phyloP scores from a whole-genome alignment of 1,140 invertebrate genomes.

The Sweltsa coloradensis region DNA sequence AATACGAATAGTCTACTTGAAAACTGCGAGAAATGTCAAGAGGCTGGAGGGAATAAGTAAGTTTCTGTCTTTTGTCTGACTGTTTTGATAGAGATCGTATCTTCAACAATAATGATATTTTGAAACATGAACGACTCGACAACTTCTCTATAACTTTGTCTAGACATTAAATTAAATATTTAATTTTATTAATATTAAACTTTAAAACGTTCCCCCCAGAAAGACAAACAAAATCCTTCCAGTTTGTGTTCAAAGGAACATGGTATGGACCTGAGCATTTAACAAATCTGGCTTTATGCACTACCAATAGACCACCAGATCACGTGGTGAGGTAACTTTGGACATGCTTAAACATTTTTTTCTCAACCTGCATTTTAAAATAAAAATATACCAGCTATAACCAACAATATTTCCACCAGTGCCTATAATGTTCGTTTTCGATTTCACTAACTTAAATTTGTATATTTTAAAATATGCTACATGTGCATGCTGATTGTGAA shows the following conservation, averaged over 20 bases:
- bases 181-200: neutral
- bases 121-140: neutral
- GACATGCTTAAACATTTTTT: neutral
- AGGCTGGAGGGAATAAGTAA: conserved; percentile 70
- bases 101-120: neutral
- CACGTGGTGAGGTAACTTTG: too few species aligned
- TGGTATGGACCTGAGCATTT: too few species aligned
- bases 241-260: conserved; percentile 3
- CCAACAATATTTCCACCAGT: neutral
- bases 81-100: neutral
- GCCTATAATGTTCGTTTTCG: neutral
- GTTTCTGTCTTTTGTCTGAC: conserved; percentile 12
- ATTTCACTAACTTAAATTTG: neutral
- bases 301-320: too few species aligned
- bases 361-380: neutral
- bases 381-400: neutral
- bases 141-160: neutral
- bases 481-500: neutral
- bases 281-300: too few species aligned
- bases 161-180: neutral
- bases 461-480: neutral
- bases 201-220: neutral
- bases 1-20: conserved; percentile 64
- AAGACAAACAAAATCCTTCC: neutral
- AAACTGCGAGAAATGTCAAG: conserved; percentile 73